Conservation (phyloP, 2,113 vertebrate genomes). For the Peromyscus leucopus region DNA sequence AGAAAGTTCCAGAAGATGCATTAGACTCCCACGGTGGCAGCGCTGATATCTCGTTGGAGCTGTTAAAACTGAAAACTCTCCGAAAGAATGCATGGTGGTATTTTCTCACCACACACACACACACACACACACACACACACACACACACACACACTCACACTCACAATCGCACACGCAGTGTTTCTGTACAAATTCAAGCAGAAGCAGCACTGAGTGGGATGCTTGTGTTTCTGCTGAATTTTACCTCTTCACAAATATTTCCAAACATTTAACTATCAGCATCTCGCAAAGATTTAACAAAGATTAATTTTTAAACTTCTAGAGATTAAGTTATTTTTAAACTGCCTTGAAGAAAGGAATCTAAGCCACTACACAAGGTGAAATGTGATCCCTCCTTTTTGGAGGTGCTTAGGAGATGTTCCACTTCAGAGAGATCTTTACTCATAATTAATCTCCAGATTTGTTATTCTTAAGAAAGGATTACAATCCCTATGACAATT, state of each 20-base stretch:
- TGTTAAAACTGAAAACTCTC: background rate
- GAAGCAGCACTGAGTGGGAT: background rate
- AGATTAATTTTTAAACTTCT: slow-evolving; percentile 66
- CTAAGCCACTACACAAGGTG: slow-evolving; percentile 45
- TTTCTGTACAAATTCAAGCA: background rate
- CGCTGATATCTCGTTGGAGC: background rate
- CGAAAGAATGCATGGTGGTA: background rate
- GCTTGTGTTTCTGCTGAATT: slow-evolving; percentile 44
- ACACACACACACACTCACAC: background rate
- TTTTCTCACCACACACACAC: background rate
- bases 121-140: background rate
- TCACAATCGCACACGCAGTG: too few relatives aligned
- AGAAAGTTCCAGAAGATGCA: background rate
- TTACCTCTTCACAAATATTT: slow-evolving; percentile 51
- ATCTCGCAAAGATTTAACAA: slow-evolving; percentile 39
- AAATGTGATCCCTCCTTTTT: slow-evolving; percentile 45
- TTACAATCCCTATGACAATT: slow-evolving; percentile 36
- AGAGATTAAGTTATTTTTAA: slow-evolving; percentile 66
- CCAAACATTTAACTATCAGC: slow-evolving; percentile 55
- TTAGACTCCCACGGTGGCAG: background rate
- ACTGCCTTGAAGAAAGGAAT: slow-evolving; percentile 33
- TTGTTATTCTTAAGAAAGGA: slow-evolving; percentile 42
- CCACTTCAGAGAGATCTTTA: slow-evolving; percentile 54
- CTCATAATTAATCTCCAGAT: slow-evolving; percentile 47
- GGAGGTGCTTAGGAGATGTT: background rate